These are phyloP conservation scores for Ctenopoma multispine DNA, from an alignment of 2,797 vertebrate species.

Conservation along the genomic window DNA sequence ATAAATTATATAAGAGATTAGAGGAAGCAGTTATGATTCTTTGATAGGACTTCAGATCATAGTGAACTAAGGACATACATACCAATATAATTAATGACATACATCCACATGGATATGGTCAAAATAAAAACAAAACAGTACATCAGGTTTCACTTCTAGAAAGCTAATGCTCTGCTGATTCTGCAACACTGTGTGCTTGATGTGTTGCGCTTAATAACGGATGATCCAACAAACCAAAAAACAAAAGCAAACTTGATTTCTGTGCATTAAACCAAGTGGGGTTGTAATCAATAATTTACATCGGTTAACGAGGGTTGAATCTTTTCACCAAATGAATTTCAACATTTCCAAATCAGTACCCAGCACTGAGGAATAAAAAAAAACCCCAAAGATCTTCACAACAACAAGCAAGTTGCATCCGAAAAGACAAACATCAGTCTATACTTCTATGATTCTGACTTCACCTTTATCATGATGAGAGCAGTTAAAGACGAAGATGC, in stretches of 20 bases:
- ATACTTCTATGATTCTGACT: constrained; percentile 2
- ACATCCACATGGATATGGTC: constrained; percentile 19
- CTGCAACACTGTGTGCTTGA: constrained; percentile 13
- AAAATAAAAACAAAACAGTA: constrained; percentile 12
- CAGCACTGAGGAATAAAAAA: constrained; percentile 15
- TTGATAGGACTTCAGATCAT: constrained; percentile 39
- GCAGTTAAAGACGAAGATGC: constrained; percentile 25
- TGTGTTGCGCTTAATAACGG: neutral
- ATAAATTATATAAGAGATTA: constrained; percentile 25
- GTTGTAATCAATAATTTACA: neutral
- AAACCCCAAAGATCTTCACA: constrained; percentile 18
- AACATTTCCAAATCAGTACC: constrained; percentile 12
- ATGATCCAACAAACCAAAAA: neutral
- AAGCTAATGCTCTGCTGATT: constrained; percentile 14
- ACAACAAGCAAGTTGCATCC: constrained; percentile 24
- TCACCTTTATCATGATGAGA: constrained; percentile 12
- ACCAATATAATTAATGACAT: constrained; percentile 25
- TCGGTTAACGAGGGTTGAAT: neutral
- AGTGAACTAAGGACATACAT: constrained; percentile 5
- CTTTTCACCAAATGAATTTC: neutral
- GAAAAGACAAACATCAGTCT: constrained; percentile 16
- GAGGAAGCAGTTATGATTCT: constrained; percentile 56
- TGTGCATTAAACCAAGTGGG: neutral
- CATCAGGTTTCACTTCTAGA: constrained; percentile 10
- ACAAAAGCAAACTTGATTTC: too few relatives aligned